Conservation (phyloP, 1,140 invertebrate genomes). For the Homarus americanus region DNA sequence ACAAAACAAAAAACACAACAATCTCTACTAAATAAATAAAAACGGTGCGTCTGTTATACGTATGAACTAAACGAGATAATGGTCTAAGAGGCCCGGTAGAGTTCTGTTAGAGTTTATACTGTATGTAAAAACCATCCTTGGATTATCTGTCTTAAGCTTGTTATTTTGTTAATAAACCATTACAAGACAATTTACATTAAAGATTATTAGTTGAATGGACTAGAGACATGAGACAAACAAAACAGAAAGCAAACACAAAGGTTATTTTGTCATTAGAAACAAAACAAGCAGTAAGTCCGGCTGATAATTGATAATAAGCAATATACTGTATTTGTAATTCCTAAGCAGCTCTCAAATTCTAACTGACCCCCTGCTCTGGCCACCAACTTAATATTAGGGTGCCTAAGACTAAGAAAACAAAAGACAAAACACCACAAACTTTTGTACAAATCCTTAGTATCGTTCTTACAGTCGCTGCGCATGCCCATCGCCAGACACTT, state of each 20-base stretch:
- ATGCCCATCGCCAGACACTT: slow-evolving; percentile 98
- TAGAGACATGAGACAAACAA: slow-evolving; percentile 51
- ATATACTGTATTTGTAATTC: neutral
- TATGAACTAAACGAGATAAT: neutral
- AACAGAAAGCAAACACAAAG: slow-evolving; percentile 49
- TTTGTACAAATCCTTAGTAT: slow-evolving; percentile 76
- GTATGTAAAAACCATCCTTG: neutral
- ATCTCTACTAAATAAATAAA: neutral
- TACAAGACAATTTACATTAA: slow-evolving; percentile 32
- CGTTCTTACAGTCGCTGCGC: slow-evolving; percentile 97
- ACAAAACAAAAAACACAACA: neutral
- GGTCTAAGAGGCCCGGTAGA: neutral
- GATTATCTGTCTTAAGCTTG: slow-evolving; percentile 19
- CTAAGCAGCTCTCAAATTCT: slow-evolving; percentile 17
- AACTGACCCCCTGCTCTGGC: slow-evolving; percentile 69
- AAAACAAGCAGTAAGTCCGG: slow-evolving; percentile 49
- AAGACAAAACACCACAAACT: slow-evolving; percentile 75
- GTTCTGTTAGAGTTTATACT: slow-evolving; percentile 4
- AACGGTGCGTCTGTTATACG: slow-evolving; percentile 5
- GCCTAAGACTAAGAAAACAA: slow-evolving; percentile 75
- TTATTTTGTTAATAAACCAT: slow-evolving; percentile 34
- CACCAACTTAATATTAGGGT: slow-evolving; percentile 74
- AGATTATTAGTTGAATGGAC: slow-evolving; percentile 44
- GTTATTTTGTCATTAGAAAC: slow-evolving; percentile 55
- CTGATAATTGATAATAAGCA: slow-evolving; percentile 25